A percentile compares a stretch with the other conserved stretches of the same genome.
These are phyloP conservation scores for Hoplodrina blanda DNA, from an alignment of 2,888 invertebrate species.

Conservation along the genomic window DNA sequence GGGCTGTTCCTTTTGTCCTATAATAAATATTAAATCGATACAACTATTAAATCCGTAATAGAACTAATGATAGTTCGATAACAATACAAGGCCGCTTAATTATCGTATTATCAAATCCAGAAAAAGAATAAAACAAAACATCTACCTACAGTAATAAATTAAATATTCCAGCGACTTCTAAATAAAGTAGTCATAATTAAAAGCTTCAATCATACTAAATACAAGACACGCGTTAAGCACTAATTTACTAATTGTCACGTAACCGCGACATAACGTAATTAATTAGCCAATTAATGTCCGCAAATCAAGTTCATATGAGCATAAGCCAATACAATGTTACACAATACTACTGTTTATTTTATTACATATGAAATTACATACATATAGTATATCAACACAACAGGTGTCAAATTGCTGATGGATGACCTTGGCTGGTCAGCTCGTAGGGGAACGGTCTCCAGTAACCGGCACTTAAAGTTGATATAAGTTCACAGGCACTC, in stretches of 20 bases:
- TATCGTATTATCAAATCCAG: constrained; percentile 1
- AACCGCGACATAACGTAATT: constrained; percentile 32
- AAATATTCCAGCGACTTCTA: constrained; percentile 3
- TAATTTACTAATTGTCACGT: constrained; percentile 54
- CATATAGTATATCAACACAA: constrained; percentile 82
- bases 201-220: constrained; percentile 28
- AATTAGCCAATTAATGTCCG: constrained; percentile 54
- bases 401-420: constrained; percentile 84
- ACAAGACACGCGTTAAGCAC: constrained; percentile 24
- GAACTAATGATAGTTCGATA: background rate
- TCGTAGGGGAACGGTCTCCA: constrained; percentile 67
- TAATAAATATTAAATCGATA: constrained; percentile 31
- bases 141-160: constrained; percentile 1
- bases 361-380: constrained; percentile 75
- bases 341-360: constrained; percentile 60
- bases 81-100: constrained; percentile 10
- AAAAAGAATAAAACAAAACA: constrained; percentile 12
- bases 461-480: constrained; percentile 76
- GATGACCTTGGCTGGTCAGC: constrained; percentile 82
- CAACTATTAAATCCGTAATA: constrained; percentile 11
- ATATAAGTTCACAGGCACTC: constrained; percentile 81
- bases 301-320: constrained; percentile 46
- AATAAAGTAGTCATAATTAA: constrained; percentile 6
- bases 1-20: background rate
- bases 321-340: constrained; percentile 50